Base-by-base conservation (phyloP, 2,888 invertebrate species). In the Andrena chrysosceles region DNA sequence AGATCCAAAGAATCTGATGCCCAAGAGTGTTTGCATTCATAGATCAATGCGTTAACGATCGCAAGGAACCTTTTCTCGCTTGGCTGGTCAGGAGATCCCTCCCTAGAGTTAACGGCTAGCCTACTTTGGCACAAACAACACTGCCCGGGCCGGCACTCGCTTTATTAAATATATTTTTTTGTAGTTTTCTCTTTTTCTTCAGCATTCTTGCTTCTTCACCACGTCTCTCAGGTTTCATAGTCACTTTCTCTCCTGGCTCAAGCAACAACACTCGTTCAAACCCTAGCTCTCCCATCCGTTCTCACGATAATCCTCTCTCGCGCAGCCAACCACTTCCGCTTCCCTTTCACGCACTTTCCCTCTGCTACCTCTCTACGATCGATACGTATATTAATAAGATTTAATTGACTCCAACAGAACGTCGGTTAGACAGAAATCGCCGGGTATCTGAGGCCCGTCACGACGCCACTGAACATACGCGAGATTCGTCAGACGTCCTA, bases 371-470 rank as follows among this genome's bases (percentile, higher is more conserved):
- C 56, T 73, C 71, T 84, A 84, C 85, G 62, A 66, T 89, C 81
- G 79, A 81, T 86, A 87, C 83, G 85, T 91, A 90, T 93, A 93
- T 91, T 90, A 90, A 90, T 92, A 93, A 89, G 92, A 91, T 92
- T 91, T 93, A 93, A 93, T 93, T 94, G 93, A 93, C 93, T 93
- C 90, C 91, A 92, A 93, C 93, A 90, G 90, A 93, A 90, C 90
- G 89, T 90, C 89, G 90, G 88, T 90, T 88, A 89, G 90, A 91
- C 86, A 83, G 78, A 86, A 86, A 86, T 74, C 69, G 72, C 63
- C 76, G 68, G 60, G 52, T 42, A 59, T 67, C 31, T n/a, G 26
- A 66, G 42, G 23, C 26, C 23, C 56, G 29, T 56, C 42, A 35
- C 59, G 23, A 16, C 52, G 66, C 13, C 63, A 1, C 49, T 42